These are phyloP conservation scores for Oscheius sp. DNA, from an alignment of 2,888 invertebrate genomes.

Conservation along the genomic window DNA sequence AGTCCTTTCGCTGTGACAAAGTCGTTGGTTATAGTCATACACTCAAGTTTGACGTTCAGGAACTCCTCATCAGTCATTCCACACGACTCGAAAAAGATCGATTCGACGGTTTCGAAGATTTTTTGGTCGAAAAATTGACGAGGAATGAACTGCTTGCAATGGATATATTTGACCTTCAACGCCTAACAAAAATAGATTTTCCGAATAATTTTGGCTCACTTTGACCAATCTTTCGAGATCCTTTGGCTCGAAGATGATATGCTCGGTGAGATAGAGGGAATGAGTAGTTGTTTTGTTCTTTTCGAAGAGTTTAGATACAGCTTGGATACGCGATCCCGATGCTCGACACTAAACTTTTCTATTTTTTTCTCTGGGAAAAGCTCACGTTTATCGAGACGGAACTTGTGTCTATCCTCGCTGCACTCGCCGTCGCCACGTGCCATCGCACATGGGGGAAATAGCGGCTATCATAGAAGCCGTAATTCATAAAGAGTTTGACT, in stretches of 20 bases:
- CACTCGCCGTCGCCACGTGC: neutral
- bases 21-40: neutral
- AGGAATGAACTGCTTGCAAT: constrained; percentile 8
- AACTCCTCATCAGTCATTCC: constrained; percentile 1
- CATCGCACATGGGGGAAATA: neutral
- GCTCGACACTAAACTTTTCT: neutral
- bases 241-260: neutral
- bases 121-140: neutral
- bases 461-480: neutral
- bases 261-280: neutral
- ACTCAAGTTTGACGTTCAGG: neutral
- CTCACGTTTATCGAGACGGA: neutral
- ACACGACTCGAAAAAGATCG: neutral
- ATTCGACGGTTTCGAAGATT: neutral
- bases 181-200: too few relatives aligned
- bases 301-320: constrained; percentile 7
- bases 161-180: neutral
- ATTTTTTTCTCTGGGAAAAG: neutral
- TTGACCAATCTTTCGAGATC: constrained; percentile 9
- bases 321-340: neutral
- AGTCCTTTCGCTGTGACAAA: constrained; percentile 6
- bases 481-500: neutral
- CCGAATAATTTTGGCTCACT: too few relatives aligned
- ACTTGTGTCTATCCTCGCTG: neutral
- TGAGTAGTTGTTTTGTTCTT: constrained; percentile 4